Evolutionary conservation across 2,797 vertebrate species (phyloP), one percentile per base, ranked within the genome.

Genomic region (Cynodonichthys magdalenae): DNA sequence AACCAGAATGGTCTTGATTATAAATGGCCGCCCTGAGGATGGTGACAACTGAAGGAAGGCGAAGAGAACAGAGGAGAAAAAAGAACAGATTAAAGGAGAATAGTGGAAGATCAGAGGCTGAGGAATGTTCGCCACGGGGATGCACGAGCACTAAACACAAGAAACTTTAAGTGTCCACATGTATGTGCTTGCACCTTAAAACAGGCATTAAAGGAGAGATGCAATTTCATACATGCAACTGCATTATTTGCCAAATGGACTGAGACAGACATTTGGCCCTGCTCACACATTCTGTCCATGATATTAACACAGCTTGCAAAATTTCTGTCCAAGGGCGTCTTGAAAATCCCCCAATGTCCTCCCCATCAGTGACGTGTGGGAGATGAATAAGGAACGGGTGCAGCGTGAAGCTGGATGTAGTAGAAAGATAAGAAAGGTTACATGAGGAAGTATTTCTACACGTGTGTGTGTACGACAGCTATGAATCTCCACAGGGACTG

Each of bases 401-500:
- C 18, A 60, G 52, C 1, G 8, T 71, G 66, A 75, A 46, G 62
- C 29, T 42, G 61, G 72, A 75, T 63, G 59, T 63, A 53, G 42
- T 42, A 17, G 61, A 67, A 65, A 78, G 77, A 87, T 70, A 71
- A 77, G 39, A 59, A 70, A 78, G 59, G 75, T 80, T 81, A 66
- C 11, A 3, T 67, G 71, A 69, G 73, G 63, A 64, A 62, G 63
- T 69, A 31, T 69, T 19, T 63, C 29, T 42, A 29, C 54, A 56
- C 62, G 53, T 61, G 65, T 47, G 50, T 60, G 17, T 62, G 34
- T 46, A 42, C 31, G 15, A 50, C 62, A 45, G 56, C 68, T 53
- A 83, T 91, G 87, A 90, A 89, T 89, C 80, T 36, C 9, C 49
- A 53, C 51, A 20, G 53, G 71, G 60, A 68, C 75, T 68, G 57